These are phyloP conservation scores for Aphidoletes aphidimyza DNA, from an alignment of 2,888 invertebrate species.

Conservation along the genomic window DNA sequence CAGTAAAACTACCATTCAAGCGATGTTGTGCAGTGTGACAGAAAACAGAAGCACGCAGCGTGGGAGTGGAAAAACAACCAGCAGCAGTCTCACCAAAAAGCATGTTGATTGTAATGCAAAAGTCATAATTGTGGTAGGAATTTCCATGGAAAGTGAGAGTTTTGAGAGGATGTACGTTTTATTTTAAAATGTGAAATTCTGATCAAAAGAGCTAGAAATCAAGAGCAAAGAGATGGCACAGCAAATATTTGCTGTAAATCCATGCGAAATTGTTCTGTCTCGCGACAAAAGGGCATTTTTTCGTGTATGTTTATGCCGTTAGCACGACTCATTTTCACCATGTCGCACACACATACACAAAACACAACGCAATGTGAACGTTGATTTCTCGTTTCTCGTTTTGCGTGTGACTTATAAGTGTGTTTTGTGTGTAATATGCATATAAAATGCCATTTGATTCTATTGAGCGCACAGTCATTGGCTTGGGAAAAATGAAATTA, in stretches of 20 bases:
- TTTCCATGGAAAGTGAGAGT: constrained; percentile 17
- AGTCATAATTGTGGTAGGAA: constrained; percentile 33
- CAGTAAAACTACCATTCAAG: constrained; percentile 24
- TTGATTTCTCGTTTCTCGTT: too few species aligned
- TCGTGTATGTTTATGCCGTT: too few species aligned
- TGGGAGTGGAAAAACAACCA: background rate
- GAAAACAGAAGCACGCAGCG: background rate
- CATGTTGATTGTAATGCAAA: constrained; percentile 35
- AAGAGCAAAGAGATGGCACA: too few species aligned
- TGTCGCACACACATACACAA: too few species aligned
- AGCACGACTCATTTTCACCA: too few species aligned
- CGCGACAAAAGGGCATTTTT: constrained; percentile 13
- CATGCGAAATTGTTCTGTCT: too few species aligned
- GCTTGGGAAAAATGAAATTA: constrained; percentile 42
- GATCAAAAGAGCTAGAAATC: constrained; percentile 4
- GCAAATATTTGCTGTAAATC: constrained; percentile 16
- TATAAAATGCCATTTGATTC: constrained; percentile 32
- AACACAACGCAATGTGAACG: too few species aligned
- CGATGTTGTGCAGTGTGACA: constrained; percentile 16
- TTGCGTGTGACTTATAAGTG: background rate
- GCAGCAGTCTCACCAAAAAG: background rate
- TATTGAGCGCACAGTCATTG: constrained; percentile 26
- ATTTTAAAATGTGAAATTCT: background rate
- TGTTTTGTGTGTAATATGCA: constrained; percentile 4
- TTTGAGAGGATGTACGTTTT: background rate